A percentile compares a stretch with the other conserved stretches of the same genome.
Evolutionary conservation across 2,888 invertebrate species (phyloP).

Genomic region (Branchipolynoe longqiensis): DNA sequence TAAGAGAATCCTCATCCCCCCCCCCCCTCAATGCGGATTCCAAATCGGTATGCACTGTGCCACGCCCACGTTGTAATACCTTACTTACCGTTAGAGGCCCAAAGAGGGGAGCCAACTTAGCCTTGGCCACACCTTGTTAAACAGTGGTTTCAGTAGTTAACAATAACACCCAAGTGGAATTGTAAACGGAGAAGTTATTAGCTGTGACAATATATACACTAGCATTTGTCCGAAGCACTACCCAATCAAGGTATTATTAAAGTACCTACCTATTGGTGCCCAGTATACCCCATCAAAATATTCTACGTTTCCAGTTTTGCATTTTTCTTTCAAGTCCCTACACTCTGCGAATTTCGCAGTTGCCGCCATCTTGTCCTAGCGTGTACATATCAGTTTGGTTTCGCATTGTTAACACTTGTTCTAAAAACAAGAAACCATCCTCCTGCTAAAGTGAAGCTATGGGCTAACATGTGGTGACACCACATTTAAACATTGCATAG

Average conservation of each 20-base stretch:
- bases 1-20: no score
- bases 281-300: slow-evolving; percentile 46
- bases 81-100: no score
- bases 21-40: no score
- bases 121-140: no score
- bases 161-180: no score
- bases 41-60: no score
- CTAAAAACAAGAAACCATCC: not conserved
- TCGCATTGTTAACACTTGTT: slow-evolving; percentile 4
- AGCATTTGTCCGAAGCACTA: not conserved
- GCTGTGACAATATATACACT: not conserved
- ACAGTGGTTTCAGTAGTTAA: no score
- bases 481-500: not conserved
- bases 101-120: no score
- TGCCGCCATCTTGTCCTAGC: slow-evolving; percentile 38
- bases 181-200: no score
- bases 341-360: slow-evolving; percentile 46
- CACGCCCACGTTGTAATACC: no score
- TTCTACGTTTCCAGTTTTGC: slow-evolving; percentile 31
- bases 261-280: slow-evolving; percentile 31
- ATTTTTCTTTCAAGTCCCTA: slow-evolving; percentile 49
- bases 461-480: not conserved
- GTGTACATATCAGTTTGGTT: not conserved
- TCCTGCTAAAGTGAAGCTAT: not conserved
- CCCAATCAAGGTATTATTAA: not conserved